Base-by-base conservation (phyloP, 2,797 vertebrate genomes). In the Acridotheres tristis region DNA sequence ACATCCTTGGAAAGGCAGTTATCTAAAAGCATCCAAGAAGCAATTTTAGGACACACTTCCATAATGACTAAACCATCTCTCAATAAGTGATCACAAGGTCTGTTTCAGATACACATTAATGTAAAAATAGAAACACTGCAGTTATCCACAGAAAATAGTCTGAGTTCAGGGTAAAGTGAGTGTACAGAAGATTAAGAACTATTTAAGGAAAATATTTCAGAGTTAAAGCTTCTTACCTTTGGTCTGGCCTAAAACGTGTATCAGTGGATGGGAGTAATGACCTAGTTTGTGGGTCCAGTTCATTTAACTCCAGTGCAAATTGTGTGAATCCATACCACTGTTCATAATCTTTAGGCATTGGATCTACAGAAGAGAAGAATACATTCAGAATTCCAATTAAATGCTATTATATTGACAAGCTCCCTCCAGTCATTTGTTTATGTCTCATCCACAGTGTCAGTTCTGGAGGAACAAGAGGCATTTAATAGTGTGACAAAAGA, bases 271-370 rank as follows among this genome's bases (percentile, higher is more conserved):
- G 99, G 43, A 99, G 98, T 76, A 99, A 97, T 54, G 94, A 85
- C 95, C 98, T 99, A 23, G 97, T 97, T 40, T 97, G 97, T 1
- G 97, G 90, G 17, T 99, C 98, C 93, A 99, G 84, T 97, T 99
- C 99, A 80, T 99, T 99, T 94, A 99, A 97, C 96, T 99, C 99
- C 85, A 99, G 93, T 50, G 99, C 99, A 98, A 99, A 99, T 75
- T 99, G 99, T 34, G 99, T 99, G 95, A 99, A 99, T 85, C 99
- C 99, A 19, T 99, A 99, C 97, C 99, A 99, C 85, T 99, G 98
- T 76, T 99, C 99, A 30, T 98, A 97, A 89, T 98, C 98, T 36
- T 98, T 97, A 18, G 99, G 99, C 98, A 99, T 99, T 1, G 98
- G 97, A 97, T 99, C 99, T 99, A 93, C 43, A 90, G 96, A 76